Base-by-base conservation (phyloP, 2,113 vertebrate species). In the Raphicerus campestris region DNA sequence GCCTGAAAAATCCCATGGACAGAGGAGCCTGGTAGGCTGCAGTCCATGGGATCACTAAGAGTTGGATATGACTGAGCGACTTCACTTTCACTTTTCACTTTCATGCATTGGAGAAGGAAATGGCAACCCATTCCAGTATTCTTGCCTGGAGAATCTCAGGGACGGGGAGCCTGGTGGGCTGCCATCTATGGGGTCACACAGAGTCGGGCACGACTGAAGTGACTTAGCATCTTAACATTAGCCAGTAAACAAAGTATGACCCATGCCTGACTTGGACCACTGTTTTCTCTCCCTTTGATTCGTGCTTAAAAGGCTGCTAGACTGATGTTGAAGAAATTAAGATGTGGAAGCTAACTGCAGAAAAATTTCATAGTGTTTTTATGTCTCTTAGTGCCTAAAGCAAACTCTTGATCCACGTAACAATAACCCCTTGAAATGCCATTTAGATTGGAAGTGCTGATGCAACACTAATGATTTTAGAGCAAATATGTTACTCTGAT, bases 401-500 rank as follows among this genome's bases (percentile, higher is more conserved):
- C 95, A 95, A 95, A 96, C 49, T 92, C 77, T 91, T 94, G 82
- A 94, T 96, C 88, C 83, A 45, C 10, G n/a, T 96, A 86, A 92
- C 87, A 96, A 93, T 94, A 97, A 97, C 95, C 93, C 82, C 95
- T 91, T 96, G 85, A 96, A 96, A 97, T 97, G 88, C 60, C 84
- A 58, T 96, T 95, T 93, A 94, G 92, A 66, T 63, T 47, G 47
- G 82, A 97, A 96, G 94, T 97, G 90, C 96, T 93, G 82, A 86
- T 73, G 85, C 92, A 96, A 96, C 95, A 87, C 97, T 97, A 93
- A 96, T 97, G 94, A 93, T 94, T 97, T 96, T 66, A 96, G 90
- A 97, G 78, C 88, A 97, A 97, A 97, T 97, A 91, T 96, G 95
- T 96, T 87, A 51, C 91, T 96, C 93, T 91, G 75, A 97, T 98